These are phyloP conservation scores for Diarsia rubi DNA, from an alignment of 2,888 invertebrate species.

Conservation along the genomic window DNA sequence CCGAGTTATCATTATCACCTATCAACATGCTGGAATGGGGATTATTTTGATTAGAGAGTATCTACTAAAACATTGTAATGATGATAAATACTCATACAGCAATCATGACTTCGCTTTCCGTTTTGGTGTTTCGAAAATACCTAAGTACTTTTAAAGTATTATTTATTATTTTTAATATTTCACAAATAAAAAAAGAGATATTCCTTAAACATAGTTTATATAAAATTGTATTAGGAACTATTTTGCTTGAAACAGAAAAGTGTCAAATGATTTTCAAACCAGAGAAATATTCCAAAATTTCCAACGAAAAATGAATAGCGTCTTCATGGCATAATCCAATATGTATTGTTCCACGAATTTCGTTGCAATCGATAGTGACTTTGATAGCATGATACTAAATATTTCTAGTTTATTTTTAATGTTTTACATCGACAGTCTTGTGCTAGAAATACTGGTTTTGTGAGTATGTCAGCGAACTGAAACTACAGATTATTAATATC, in stretches of 20 bases:
- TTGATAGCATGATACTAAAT: background rate
- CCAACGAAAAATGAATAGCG: background rate
- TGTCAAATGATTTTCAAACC: background rate
- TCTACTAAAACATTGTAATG: conserved; percentile 30
- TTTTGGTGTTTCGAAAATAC: background rate
- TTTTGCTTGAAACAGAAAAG: background rate
- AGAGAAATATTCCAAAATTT: conserved; percentile 8
- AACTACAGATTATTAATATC: background rate
- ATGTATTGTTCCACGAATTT: conserved; percentile 20
- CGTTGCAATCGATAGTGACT: background rate
- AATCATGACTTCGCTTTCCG: conserved; percentile 12
- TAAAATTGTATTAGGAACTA: background rate
- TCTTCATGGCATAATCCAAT: conserved; percentile 23
- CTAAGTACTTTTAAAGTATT: background rate
- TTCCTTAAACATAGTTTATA: background rate
- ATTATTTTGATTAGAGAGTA: conserved; percentile 45
- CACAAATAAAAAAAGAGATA: background rate
- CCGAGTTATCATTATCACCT: conserved; percentile 41
- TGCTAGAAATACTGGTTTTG: background rate
- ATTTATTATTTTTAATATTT: background rate
- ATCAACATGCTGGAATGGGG: conserved; percentile 9
- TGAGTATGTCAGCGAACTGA: background rate
- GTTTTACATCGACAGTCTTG: background rate
- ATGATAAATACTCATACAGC: conserved; percentile 22
- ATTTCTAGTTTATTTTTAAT: background rate